Evolutionary conservation across 2,113 vertebrate species (phyloP).

Genomic region (Poicephalus gulielmi): DNA sequence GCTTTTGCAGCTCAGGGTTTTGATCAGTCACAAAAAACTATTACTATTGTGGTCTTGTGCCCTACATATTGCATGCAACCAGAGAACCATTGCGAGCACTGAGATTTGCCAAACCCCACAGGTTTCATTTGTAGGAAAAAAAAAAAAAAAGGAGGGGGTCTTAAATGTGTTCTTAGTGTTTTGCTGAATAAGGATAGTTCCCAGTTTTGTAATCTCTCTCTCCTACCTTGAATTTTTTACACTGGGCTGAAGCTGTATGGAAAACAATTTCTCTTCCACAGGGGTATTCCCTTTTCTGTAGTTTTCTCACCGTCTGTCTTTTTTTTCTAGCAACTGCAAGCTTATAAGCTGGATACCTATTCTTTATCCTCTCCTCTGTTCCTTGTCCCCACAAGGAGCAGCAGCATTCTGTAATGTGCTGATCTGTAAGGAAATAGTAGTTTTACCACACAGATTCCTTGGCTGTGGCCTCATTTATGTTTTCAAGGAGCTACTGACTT

Average conservation of each 20-base stretch:
- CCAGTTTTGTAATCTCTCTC: background rate
- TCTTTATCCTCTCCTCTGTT: background rate
- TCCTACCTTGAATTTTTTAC: background rate
- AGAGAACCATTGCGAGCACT: background rate
- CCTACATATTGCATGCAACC: background rate
- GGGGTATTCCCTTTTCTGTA: background rate
- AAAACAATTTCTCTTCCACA: background rate
- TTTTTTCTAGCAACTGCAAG: background rate
- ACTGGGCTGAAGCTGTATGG: background rate
- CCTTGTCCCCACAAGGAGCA: rapidly evolving
- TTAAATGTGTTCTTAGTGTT: background rate
- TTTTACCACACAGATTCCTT: background rate
- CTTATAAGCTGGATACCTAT: background rate
- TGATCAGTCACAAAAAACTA: background rate
- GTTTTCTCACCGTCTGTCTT: background rate
- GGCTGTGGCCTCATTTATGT: background rate
- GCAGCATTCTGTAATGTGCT: background rate
- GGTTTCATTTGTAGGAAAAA: background rate
- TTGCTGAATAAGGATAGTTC: background rate
- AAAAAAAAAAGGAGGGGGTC: background rate
- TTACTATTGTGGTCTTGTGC: background rate
- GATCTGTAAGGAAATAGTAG: background rate
- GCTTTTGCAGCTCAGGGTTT: background rate
- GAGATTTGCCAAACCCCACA: background rate
- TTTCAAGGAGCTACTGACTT: background rate